A percentile compares a stretch with the other conserved stretches of the same genome.
Evolutionary conservation across 2,797 vertebrate species (phyloP).

Genomic region (Salmo trutta): DNA sequence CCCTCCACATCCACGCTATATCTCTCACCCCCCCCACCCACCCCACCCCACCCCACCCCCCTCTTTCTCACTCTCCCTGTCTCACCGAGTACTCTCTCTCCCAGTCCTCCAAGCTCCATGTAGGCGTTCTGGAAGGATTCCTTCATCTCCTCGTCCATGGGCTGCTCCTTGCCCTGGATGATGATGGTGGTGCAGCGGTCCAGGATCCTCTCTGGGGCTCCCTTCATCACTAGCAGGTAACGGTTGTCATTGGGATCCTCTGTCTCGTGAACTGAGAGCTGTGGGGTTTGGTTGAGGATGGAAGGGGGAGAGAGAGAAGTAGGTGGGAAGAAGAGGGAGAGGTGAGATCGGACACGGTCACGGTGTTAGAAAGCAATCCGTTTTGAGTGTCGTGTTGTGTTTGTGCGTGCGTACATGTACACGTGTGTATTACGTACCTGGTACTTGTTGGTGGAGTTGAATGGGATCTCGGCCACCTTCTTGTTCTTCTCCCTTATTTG

Average conservation of each 20-base stretch:
- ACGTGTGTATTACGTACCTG: constrained; percentile 73
- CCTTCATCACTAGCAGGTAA: constrained; percentile 93
- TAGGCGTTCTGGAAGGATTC: constrained; percentile 92
- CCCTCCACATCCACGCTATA: not conserved
- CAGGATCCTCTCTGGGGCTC: constrained; percentile 89
- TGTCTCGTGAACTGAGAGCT: constrained; percentile 90
- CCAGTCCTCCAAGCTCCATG: constrained; percentile 88
- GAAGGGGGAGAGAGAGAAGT: not conserved
- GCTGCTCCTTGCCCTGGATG: constrained; percentile 90
- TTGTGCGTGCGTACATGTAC: not conserved
- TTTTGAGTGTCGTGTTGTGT: not conserved
- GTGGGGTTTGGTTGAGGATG: not conserved
- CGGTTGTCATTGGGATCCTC: constrained; percentile 91
- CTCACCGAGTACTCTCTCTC: constrained; percentile 86
- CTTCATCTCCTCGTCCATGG: constrained; percentile 89
- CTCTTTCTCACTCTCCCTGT: not conserved
- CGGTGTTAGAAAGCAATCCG: not conserved
- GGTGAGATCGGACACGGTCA: not conserved
- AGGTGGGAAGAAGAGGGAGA: not conserved
- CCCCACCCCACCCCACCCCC: not conserved
- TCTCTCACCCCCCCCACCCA: not conserved
- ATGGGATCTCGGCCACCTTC: constrained; percentile 92
- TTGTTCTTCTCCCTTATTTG: constrained; percentile 87
- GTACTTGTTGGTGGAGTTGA: constrained; percentile 96
- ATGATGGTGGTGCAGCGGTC: constrained; percentile 88